Conservation (phyloP, 1,140 invertebrate genomes). For the Magallana ariakensis region DNA sequence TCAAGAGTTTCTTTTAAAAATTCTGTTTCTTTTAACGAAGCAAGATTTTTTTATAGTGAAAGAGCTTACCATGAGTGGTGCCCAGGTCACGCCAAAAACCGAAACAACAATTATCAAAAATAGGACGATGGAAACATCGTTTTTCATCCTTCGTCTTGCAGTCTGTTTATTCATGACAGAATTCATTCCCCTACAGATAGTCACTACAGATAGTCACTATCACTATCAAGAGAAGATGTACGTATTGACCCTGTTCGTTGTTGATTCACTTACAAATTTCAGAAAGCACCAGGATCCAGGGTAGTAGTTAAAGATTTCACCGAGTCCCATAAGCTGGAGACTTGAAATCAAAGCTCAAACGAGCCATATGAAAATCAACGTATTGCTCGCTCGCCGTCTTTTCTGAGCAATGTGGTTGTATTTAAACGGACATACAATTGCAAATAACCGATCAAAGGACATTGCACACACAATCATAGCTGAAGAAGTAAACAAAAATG, state of each 20-base stretch:
- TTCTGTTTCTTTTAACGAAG: too few relatives aligned
- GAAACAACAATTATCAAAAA: conserved; percentile 29
- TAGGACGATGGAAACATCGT: not conserved
- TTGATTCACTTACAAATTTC: conserved; percentile 65
- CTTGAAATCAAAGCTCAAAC: conserved; percentile 70
- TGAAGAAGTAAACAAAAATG: conserved; percentile 76
- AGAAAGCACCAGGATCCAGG: conserved; percentile 80
- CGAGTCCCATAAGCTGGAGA: conserved; percentile 77
- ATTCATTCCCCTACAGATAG: not conserved
- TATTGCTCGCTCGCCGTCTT: conserved; percentile 64
- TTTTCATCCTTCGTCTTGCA: not conserved
- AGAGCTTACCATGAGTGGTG: conserved; percentile 18
- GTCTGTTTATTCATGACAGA: not conserved
- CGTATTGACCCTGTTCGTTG: conserved; percentile 62
- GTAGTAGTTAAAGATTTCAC: conserved; percentile 70
- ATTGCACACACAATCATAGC: conserved; percentile 78
- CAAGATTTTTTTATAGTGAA: not conserved
- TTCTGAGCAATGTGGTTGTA: conserved; percentile 70
- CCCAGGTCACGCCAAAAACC: not conserved
- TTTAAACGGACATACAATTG: conserved; percentile 77
- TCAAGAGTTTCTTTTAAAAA: not conserved
- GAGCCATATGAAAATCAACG: conserved; percentile 69
- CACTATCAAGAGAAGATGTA: conserved; percentile 66
- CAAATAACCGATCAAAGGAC: conserved; percentile 78
- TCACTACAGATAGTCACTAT: not conserved